These are phyloP conservation scores for Plebejus melissa DNA, from an alignment of 2,888 invertebrate species.

Conservation along the genomic window DNA sequence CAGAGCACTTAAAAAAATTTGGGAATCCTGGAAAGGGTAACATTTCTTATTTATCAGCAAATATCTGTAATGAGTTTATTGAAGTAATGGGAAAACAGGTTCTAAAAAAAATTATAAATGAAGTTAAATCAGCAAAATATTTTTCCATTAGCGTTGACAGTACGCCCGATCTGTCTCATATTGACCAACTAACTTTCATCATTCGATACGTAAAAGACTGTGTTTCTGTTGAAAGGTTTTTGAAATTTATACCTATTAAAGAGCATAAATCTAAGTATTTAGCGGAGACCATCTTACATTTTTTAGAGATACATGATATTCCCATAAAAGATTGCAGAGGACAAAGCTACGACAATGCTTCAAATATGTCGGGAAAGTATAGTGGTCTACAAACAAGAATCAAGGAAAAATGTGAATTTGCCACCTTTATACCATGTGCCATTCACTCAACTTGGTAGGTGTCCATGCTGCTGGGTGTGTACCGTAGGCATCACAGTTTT, in stretches of 20 bases:
- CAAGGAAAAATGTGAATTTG: constrained; percentile 23
- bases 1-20: constrained; percentile 32
- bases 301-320: constrained; percentile 18
- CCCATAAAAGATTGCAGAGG: constrained; percentile 25
- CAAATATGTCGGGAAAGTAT: constrained; percentile 25
- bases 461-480: neutral
- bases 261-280: constrained; percentile 46
- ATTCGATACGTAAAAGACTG: constrained; percentile 43
- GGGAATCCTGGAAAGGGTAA: constrained; percentile 33
- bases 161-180: constrained; percentile 44
- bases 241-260: constrained; percentile 40
- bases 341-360: constrained; percentile 16
- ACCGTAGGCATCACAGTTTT: no score
- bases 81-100: constrained; percentile 43
- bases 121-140: constrained; percentile 41
- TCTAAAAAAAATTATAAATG: constrained; percentile 39
- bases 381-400: constrained; percentile 26
- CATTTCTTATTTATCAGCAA: constrained; percentile 37
- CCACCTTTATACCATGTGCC: constrained; percentile 3
- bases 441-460: neutral
- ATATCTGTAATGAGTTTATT: constrained; percentile 46
- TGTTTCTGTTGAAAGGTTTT: constrained; percentile 44
- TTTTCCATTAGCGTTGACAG: constrained; percentile 40
- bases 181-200: constrained; percentile 45
- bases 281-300: constrained; percentile 31